phyloP scores from a whole-genome alignment of 2,888 invertebrate genomes.

The Tryphoninae sp. region DNA sequence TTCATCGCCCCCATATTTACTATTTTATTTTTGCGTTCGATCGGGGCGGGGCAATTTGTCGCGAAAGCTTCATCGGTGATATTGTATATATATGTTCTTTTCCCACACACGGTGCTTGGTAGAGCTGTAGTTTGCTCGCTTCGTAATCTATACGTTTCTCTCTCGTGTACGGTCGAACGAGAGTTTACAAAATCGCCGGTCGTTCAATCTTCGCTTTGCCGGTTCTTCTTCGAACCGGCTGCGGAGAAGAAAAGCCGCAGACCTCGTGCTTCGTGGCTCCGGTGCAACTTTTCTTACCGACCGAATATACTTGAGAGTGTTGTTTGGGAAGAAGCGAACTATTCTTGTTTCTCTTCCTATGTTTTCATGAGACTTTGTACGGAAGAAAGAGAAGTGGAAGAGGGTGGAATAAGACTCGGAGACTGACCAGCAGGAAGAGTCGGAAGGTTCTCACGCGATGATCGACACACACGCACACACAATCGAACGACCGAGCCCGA shows the following conservation, averaged over 20 bases:
- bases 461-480: conserved; percentile 23
- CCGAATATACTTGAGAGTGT: conserved; percentile 1
- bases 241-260: neutral
- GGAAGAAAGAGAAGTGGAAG: neutral
- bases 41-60: conserved; percentile 39
- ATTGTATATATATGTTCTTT: conserved; percentile 1
- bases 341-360: too few relatives aligned
- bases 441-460: conserved; percentile 59
- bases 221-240: conserved; percentile 6
- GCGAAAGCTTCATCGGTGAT: conserved; percentile 34
- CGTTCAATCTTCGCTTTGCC: conserved; percentile 50
- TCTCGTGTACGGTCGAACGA: conserved; percentile 14
- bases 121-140: neutral
- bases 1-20: conserved; percentile 46
- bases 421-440: conserved; percentile 41
- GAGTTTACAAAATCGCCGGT: conserved; percentile 13
- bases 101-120: neutral
- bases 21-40: conserved; percentile 34
- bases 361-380: too few relatives aligned
- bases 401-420: conserved; percentile 18
- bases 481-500: neutral
- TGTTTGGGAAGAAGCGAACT: too few relatives aligned
- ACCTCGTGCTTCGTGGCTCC: conserved; percentile 1
- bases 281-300: conserved; percentile 39
- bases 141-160: neutral